Conservation (phyloP, 2,888 invertebrate species). For the Argyresthia albistria region DNA sequence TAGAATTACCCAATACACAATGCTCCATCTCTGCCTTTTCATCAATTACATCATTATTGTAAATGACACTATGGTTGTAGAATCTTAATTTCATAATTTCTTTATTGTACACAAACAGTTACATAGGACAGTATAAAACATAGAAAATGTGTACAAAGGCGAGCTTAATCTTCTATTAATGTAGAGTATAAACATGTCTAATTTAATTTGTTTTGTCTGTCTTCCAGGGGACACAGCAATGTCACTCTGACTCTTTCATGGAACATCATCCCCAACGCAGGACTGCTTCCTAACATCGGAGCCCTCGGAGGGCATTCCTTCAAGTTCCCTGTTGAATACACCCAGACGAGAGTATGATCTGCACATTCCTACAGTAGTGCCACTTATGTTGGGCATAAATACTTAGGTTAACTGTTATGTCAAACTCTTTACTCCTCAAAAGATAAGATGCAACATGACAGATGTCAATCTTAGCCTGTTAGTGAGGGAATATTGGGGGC, state of each 20-base stretch:
- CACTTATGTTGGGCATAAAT: not conserved
- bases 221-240: conserved; percentile 90
- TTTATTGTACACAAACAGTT: too few relatives aligned
- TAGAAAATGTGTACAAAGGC: too few relatives aligned
- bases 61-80: too few relatives aligned
- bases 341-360: conserved; percentile 58
- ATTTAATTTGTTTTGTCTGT: conserved; percentile 9
- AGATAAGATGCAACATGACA: too few relatives aligned
- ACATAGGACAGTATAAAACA: too few relatives aligned
- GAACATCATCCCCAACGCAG: conserved; percentile 99
- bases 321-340: conserved; percentile 92
- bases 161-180: too few relatives aligned
- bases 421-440: not conserved
- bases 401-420: not conserved
- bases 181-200: not conserved
- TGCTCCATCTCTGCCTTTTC: too few relatives aligned
- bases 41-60: too few relatives aligned
- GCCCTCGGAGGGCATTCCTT: conserved; percentile 89
- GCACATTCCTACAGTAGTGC: not conserved
- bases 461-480: too few relatives aligned
- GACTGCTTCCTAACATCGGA: conserved; percentile 90
- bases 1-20: too few relatives aligned
- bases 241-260: conserved; percentile 95
- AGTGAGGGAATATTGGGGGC: too few relatives aligned
- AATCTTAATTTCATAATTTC: too few relatives aligned